Conservation (phyloP, 2,113 vertebrate genomes). For the Petrocephalus zakoni region DNA sequence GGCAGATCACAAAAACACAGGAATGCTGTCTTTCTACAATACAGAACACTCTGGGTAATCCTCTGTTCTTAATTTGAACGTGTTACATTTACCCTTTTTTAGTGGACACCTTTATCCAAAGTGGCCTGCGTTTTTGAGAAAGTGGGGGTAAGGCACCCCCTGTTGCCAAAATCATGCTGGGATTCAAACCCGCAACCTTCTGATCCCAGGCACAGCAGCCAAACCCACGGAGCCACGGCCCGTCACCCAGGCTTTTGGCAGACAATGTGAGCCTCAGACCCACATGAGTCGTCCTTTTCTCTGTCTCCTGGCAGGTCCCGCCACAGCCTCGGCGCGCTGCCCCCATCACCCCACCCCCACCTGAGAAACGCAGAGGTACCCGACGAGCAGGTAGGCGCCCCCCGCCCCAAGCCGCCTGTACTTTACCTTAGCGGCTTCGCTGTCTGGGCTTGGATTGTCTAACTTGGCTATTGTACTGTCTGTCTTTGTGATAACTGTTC, state of each 20-base stretch:
- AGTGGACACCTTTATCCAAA: not conserved
- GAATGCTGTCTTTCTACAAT: too few species aligned
- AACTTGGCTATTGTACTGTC: not conserved
- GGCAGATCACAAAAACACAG: too few species aligned
- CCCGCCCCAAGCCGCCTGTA: not conserved
- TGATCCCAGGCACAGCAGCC: not conserved
- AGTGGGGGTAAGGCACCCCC: not conserved
- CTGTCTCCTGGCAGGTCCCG: constrained; percentile 64
- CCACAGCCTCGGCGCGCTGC: constrained; percentile 75
- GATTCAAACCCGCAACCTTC: not conserved
- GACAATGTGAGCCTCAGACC: not conserved
- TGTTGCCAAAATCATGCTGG: not conserved
- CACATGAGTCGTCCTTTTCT: not conserved
- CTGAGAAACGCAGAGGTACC: constrained; percentile 73
- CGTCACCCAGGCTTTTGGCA: not conserved
- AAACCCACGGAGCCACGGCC: not conserved
- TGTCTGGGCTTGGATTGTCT: not conserved
- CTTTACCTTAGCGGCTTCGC: not conserved
- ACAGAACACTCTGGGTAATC: too few species aligned
- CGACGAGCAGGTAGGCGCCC: constrained; percentile 53
- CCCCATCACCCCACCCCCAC: constrained; percentile 79
- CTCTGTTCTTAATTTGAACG: too few species aligned
- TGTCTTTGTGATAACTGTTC: not conserved
- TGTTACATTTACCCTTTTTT: not conserved
- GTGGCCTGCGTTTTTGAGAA: not conserved